A percentile compares a stretch with the other conserved stretches of the same genome.
These are phyloP conservation scores for Actinia equina DNA, from an alignment of 64 coral and sea anemone genomes.

Conservation along the genomic window DNA sequence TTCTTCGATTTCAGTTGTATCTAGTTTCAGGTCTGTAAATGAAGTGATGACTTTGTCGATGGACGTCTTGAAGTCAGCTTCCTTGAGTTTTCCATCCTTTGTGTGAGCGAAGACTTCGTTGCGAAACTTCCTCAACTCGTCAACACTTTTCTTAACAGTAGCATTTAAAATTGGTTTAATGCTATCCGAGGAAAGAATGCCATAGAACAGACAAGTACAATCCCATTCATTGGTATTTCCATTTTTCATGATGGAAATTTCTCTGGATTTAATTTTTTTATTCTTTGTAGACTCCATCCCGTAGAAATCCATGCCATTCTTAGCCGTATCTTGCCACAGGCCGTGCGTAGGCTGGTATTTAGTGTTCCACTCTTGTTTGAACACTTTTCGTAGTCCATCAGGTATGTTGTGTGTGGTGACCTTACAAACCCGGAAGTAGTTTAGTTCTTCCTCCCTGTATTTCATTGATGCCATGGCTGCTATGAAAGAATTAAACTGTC, in stretches of 20 bases:
- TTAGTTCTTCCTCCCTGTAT: conserved; percentile 17
- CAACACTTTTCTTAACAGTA: not conserved
- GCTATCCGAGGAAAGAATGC: conserved; percentile 20
- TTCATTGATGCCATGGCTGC: not conserved
- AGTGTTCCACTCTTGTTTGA: not conserved
- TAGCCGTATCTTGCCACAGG: conserved; percentile 6
- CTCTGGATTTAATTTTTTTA: conserved; percentile 20
- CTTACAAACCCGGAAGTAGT: conserved; percentile 22
- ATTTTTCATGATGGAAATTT: not conserved
- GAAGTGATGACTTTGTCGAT: conserved; percentile 4
- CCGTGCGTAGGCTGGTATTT: not conserved
- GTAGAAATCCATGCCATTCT: conserved; percentile 23
- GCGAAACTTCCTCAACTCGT: conserved; percentile 35
- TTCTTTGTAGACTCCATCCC: not conserved
- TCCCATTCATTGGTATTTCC: too few species aligned
- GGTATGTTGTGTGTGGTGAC: conserved; percentile 1
- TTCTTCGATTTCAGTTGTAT: conserved; percentile 29
- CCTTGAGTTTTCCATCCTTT: conserved; percentile 16
- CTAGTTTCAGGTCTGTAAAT: not conserved
- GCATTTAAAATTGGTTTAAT: conserved; percentile 6
- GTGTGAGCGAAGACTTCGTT: conserved; percentile 45
- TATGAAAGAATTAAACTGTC: too few species aligned
- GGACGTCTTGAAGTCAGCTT: conserved; percentile 4
- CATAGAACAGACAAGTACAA: not conserved
- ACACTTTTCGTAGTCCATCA: conserved; percentile 14